phyloP scores from a whole-genome alignment of 2,113 vertebrate species.

The Mastomys coucha region DNA sequence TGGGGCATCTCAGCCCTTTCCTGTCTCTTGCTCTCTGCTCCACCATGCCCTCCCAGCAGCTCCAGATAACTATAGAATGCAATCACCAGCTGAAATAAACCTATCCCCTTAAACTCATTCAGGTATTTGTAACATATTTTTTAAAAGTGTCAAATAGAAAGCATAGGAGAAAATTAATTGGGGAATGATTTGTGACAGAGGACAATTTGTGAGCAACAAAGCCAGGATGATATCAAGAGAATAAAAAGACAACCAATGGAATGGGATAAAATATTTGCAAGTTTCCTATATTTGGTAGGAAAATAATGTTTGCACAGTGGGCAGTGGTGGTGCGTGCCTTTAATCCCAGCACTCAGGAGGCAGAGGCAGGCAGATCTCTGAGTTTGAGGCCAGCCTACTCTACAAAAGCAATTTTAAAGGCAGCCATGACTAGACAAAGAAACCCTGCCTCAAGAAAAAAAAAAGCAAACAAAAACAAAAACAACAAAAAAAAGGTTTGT shows the following conservation, averaged over 20 bases:
- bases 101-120: neutral
- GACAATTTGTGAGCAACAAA: neutral
- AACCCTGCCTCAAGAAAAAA: neutral
- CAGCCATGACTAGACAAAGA: neutral
- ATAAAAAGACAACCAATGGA: neutral
- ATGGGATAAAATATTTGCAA: neutral
- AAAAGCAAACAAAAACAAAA: fast-evolving
- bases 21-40: neutral
- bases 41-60: neutral
- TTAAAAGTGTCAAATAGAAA: neutral
- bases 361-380: neutral
- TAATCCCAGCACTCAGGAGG: neutral
- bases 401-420: neutral
- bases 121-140: neutral
- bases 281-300: neutral
- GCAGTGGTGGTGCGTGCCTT: neutral
- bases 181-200: neutral
- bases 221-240: neutral
- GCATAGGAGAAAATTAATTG: neutral
- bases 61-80: neutral
- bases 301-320: neutral
- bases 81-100: neutral
- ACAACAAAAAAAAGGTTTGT: neutral
- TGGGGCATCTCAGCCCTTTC: neutral
- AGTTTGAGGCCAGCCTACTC: neutral